Base-by-base conservation (phyloP, 2,113 vertebrate genomes). In the Seriola quinqueradiata region DNA sequence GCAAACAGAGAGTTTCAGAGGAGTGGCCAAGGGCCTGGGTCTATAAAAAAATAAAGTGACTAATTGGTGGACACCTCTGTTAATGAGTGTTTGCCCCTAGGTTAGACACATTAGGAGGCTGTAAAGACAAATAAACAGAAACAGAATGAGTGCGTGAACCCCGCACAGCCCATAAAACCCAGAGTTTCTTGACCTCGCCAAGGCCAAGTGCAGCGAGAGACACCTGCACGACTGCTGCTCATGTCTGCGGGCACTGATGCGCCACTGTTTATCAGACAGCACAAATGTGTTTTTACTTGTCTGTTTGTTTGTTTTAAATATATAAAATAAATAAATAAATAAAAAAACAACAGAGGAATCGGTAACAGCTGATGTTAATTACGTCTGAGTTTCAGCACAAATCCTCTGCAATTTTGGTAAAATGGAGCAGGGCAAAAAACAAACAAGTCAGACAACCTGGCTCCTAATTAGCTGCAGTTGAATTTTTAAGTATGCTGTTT, bases 1-100 rank as follows among this genome's bases (percentile, higher is more conserved):
- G 61, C 61, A 81, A 54, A 58, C 0, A 25, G 8, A 57, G 59
- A 46, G n/a, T 38, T 28, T 64, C 44, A 50, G 70, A 34, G 70
- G 55, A 52, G 61, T 38, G 70, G 72, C 55, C 16, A 12, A 40
- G 50, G 36, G 40, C 19, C 19, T 57, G 34, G 34, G 23, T 28
- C 48, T 34, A 75, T 65, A 81, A 83, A 83, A 61, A 59, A 81
- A 84, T 75, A 48, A 63, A 5, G 82, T 71, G 82, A 92, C 92
- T 89, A 93, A 93, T 92, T 94, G 91, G 77, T 77, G 63, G 80
- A 87, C 92, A 90, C 44, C 85, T 21, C 70, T 78, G 75, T 90
- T 91, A 93, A 92, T 84, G 68, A 87, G 81, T 68, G 75, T 91
- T 86, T 92, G 57, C 79, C 91, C 89, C 58, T 72, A 77, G 85